Evolutionary conservation across 1,140 invertebrate species (phyloP).

Genomic region (Drosophila sp.): DNA sequence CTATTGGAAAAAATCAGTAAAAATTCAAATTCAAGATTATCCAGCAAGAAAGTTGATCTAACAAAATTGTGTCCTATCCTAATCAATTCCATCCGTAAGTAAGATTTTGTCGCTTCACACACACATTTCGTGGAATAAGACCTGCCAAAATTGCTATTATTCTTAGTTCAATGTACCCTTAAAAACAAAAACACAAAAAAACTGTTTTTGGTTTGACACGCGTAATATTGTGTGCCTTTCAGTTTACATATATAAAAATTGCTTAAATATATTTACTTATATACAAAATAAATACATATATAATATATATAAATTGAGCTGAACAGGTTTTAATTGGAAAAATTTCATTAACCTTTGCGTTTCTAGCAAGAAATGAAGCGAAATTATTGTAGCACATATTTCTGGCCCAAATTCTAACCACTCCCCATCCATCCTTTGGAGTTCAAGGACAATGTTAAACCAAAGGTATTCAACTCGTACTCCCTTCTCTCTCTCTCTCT

Average conservation of each 20-base stretch:
- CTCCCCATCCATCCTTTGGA: conserved; percentile 2
- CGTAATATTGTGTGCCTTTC: conserved; percentile 19
- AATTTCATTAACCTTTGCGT: conserved; percentile 3
- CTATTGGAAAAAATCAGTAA: too few relatives aligned
- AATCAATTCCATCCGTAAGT: too few relatives aligned
- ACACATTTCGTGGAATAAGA: not conserved
- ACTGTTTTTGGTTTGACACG: conserved; percentile 25
- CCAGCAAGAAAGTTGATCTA: too few relatives aligned
- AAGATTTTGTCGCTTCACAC: too few relatives aligned
- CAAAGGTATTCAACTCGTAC: conserved; percentile 52
- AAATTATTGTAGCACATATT: not conserved
- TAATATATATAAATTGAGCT: not conserved
- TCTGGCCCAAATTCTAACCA: not conserved
- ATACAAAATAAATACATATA: not conserved
- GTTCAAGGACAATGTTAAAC: conserved; percentile 56
- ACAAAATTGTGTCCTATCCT: too few relatives aligned
- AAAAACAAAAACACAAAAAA: conserved; percentile 4
- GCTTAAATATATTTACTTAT: conserved; percentile 24
- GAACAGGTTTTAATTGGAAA: not conserved
- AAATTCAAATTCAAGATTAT: too few relatives aligned
- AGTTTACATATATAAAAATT: not conserved
- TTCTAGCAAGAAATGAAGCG: not conserved
- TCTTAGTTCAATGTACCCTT: conserved; percentile 35
- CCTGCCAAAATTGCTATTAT: conserved; percentile 18
- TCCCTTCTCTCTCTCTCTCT: conserved; percentile 15